Evolutionary conservation across 2,888 invertebrate species (phyloP), one percentile per base, ranked within the genome.

Genomic region (Conomelus anceps): DNA sequence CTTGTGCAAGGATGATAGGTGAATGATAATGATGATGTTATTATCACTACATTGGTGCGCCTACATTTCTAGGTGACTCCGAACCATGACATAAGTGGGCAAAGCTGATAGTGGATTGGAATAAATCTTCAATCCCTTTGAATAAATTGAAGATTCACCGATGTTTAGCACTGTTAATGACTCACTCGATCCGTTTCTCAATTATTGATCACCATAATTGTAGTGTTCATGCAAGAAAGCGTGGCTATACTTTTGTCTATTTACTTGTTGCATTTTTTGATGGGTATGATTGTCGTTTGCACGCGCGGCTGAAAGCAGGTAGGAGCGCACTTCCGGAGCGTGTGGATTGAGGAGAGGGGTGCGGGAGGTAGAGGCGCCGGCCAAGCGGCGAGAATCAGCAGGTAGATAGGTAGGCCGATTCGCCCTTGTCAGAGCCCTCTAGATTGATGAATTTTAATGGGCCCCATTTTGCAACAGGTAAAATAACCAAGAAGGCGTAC

Each of bases 371-470:
- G 86, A 23, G 26, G 26, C 34, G 34, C 34, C 34, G 17, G 17
- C 34, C 17, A 17, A 34, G 34, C 17, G n/a, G n/a, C n/a, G n/a
- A n/a, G n/a, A n/a, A n/a, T n/a, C n/a, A n/a, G n/a, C 84, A n/a
- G 22, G 84, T 17, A 86, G 20, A 26, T n/a, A 11, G 23, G 23
- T 23, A 86, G 86, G 86, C 23, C 22, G 26, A 86, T 86, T 86
- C n/a, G 86, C 86, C 86, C 86, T 26, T 86, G 86, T 86, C 86
- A 86, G 86, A 86, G 86, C 24, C 20, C n/a, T 22, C 6, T 6
- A 86, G 86, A 86, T 86, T 86, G 86, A 86, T 86, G 86, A 86
- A 86, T 86, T 86, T 86, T 86, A 86, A 86, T 86, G 26, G 26
- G n/a, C 24, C 22, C 24, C 23, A 23, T 86, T 86, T 86, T 86